A percentile compares a stretch with the other conserved stretches of the same genome.
phyloP scores from a whole-genome alignment of 2,888 invertebrate genomes.

The Epinotia demarniana region DNA sequence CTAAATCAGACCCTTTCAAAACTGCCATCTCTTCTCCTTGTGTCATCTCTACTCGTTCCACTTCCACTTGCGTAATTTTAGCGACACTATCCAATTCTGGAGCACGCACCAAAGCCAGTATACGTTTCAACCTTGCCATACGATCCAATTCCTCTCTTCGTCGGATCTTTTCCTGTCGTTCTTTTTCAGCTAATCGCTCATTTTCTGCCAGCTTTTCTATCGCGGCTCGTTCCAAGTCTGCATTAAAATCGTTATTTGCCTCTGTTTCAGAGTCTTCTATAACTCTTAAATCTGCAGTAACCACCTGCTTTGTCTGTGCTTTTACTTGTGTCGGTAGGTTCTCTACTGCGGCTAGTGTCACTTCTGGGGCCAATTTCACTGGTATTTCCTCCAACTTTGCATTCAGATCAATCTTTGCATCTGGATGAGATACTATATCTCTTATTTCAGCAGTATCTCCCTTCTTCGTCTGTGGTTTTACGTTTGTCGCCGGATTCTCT shows the following conservation, averaged over 20 bases:
- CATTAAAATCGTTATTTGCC: background rate
- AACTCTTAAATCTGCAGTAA: background rate
- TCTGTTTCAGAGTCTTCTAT: background rate
- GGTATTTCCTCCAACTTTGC: background rate
- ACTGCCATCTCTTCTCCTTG: background rate
- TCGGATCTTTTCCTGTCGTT: background rate
- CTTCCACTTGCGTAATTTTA: background rate
- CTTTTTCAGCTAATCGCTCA: slow-evolving; percentile 17
- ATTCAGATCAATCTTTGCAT: background rate
- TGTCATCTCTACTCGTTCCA: slow-evolving; percentile 1
- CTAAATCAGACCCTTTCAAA: background rate
- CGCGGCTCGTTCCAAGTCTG: background rate
- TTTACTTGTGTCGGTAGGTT: background rate
- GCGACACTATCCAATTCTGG: slow-evolving; percentile 22
- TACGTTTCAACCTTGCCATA: slow-evolving; percentile 18
- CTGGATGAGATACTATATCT: background rate
- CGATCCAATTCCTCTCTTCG: slow-evolving; percentile 30
- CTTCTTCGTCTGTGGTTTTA: background rate
- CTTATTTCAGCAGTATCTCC: background rate
- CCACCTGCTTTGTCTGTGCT: background rate
- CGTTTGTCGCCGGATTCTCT: background rate
- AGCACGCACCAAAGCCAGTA: slow-evolving; percentile 20
- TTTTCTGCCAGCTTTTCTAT: slow-evolving; percentile 15
- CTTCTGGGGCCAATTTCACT: too few relatives aligned
- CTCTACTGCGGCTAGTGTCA: background rate